Conservation (phyloP, 2,113 vertebrate genomes). For the Nymphicus hollandicus region DNA sequence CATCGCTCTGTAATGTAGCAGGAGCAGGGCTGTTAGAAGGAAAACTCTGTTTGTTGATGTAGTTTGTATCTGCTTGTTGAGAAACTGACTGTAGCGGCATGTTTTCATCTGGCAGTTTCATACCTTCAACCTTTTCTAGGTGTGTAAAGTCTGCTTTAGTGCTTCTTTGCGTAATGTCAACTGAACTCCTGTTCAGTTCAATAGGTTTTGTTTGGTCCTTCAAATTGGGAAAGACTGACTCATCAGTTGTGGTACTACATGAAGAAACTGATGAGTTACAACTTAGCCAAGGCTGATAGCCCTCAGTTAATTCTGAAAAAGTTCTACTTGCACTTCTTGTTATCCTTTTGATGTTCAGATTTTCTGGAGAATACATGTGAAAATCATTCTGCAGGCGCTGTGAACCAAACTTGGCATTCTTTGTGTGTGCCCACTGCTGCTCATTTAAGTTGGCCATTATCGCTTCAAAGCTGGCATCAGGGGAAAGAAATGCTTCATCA, state of each 20-base stretch:
- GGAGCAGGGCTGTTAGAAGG: slow-evolving; percentile 2
- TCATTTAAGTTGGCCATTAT: slow-evolving; percentile 45
- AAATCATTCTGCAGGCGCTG: slow-evolving; percentile 10
- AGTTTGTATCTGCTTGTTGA: slow-evolving; percentile 5
- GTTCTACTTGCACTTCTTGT: slow-evolving; percentile 17
- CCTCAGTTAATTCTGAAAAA: slow-evolving; percentile 3
- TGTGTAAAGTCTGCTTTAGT: slow-evolving; percentile 23
- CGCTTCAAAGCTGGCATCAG: slow-evolving; percentile 56
- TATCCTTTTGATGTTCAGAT: not conserved
- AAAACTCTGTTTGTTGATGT: not conserved
- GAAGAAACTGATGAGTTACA: slow-evolving; percentile 13
- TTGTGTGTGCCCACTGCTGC: not conserved
- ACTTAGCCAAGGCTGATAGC: not conserved
- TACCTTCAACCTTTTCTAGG: not conserved
- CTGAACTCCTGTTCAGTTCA: not conserved
- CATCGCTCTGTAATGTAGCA: not conserved
- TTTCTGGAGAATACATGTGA: slow-evolving; percentile 20
- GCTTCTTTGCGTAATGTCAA: not conserved
- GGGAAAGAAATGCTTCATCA: slow-evolving; percentile 46
- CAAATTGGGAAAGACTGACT: slow-evolving; percentile 1
- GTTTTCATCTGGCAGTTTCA: not conserved
- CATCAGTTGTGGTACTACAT: slow-evolving; percentile 6
- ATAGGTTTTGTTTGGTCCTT: slow-evolving; percentile 22
- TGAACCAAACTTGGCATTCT: slow-evolving; percentile 24
- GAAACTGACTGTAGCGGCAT: not conserved